Percentiles rank a stretch among this genome's conserved stretches.
Conservation (phyloP, 1,140 invertebrate genomes). For the Drosophila tani region DNA sequence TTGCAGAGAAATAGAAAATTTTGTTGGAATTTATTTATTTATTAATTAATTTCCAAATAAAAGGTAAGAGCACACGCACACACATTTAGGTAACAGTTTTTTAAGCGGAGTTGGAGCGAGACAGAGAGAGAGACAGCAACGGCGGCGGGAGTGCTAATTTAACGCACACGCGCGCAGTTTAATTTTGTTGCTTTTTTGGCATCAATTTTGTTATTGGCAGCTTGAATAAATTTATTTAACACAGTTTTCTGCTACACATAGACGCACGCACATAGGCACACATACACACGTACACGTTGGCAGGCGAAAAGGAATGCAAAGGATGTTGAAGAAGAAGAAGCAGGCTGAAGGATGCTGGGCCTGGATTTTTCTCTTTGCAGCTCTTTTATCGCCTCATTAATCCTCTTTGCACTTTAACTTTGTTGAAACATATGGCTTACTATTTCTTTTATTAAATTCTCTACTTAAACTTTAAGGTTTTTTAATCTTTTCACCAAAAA, state of each 20-base stretch:
- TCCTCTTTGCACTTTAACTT: conserved; percentile 1
- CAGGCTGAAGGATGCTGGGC: conserved; percentile 64
- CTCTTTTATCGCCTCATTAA: not conserved
- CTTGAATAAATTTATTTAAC: conserved; percentile 28
- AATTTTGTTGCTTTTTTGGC: conserved; percentile 21
- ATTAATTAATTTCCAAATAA: conserved; percentile 14
- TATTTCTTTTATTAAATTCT: not conserved
- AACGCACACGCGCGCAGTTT: conserved; percentile 9
- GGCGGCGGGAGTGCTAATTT: conserved; percentile 24
- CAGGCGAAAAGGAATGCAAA: conserved; percentile 42
- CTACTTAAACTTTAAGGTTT: not conserved
- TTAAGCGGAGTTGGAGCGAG: conserved; percentile 20
- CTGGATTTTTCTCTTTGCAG: conserved; percentile 25
- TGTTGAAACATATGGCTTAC: not conserved
- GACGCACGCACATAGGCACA: conserved; percentile 38
- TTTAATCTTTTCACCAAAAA: not conserved
- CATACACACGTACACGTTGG: conserved; percentile 6
- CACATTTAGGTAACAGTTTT: conserved; percentile 29
- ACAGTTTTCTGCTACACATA: conserved; percentile 29
- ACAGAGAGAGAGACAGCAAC: conserved; percentile 3
- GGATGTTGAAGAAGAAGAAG: conserved; percentile 28
- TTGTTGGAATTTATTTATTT: conserved; percentile 1
- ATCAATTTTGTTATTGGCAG: conserved; percentile 45
- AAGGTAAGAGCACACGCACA: conserved; percentile 12
- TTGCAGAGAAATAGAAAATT: conserved; percentile 1